A percentile compares a stretch with the other conserved stretches of the same genome.
Conservation (phyloP, 2,113 vertebrate genomes). For the Nannospalax galili region DNA sequence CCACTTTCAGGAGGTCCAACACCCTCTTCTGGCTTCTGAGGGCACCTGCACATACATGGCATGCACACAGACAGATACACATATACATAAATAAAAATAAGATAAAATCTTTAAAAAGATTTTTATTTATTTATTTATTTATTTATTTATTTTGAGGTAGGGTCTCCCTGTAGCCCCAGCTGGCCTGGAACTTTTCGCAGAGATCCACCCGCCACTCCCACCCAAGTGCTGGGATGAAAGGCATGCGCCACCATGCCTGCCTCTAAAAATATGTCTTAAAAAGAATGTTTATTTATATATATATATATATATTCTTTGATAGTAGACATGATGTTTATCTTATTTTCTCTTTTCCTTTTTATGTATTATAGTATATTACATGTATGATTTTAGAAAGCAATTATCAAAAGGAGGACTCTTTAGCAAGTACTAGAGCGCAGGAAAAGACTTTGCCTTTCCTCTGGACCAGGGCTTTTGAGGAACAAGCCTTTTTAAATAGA, state of each 20-base stretch:
- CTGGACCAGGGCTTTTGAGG: not conserved
- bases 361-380: not conserved
- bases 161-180: no score
- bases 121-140: not conserved
- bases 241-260: no score
- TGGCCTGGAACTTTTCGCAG: no score
- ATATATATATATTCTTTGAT: not conserved
- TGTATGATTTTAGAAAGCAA: not conserved
- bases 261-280: no score
- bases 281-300: not conserved
- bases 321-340: not conserved
- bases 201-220: no score
- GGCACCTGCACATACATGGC: not conserved
- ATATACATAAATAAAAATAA: no score
- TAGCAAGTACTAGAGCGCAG: not conserved
- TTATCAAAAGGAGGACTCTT: not conserved
- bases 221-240: no score
- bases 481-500: not conserved
- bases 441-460: not conserved
- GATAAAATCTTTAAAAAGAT: not conserved
- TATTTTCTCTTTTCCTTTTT: conserved; percentile 15
- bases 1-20: not conserved
- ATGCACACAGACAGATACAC: not conserved
- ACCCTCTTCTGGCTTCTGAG: not conserved
- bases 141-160: not conserved